phyloP scores from a whole-genome alignment of 2,113 vertebrate species.

The Opisthocomus hoazin region DNA sequence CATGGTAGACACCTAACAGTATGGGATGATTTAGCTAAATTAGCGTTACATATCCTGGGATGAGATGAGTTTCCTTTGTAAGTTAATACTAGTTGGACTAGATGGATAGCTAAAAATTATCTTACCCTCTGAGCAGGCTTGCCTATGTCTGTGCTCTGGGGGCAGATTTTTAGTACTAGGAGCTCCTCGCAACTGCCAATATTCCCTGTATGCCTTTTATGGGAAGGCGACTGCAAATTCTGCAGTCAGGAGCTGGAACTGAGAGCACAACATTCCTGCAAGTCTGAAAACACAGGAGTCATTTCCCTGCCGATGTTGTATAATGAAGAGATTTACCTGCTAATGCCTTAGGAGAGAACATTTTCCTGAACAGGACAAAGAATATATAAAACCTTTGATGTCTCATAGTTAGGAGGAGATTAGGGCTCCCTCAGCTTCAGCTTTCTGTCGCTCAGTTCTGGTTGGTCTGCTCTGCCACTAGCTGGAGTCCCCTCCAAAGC shows the following conservation, averaged over 20 bases:
- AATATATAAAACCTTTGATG: not conserved
- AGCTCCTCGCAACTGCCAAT: not conserved
- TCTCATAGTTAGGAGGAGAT: not conserved
- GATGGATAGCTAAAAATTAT: not conserved
- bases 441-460: not conserved
- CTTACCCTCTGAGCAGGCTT: not conserved
- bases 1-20: not conserved
- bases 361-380: not conserved
- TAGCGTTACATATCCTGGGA: not conserved
- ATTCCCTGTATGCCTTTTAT: not conserved
- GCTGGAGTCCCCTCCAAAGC: not conserved
- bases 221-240: not conserved
- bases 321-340: not conserved
- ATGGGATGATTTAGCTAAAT: not conserved
- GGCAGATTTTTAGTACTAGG: not conserved
- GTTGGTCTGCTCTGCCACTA: not conserved
- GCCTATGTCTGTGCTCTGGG: not conserved
- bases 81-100: not conserved
- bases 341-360: not conserved
- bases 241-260: not conserved
- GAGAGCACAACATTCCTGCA: not conserved
- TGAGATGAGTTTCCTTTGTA: not conserved
- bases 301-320: not conserved
- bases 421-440: not conserved
- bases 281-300: not conserved